These are phyloP conservation scores for Antitype chi DNA, from an alignment of 2,888 invertebrate species.

Conservation along the genomic window DNA sequence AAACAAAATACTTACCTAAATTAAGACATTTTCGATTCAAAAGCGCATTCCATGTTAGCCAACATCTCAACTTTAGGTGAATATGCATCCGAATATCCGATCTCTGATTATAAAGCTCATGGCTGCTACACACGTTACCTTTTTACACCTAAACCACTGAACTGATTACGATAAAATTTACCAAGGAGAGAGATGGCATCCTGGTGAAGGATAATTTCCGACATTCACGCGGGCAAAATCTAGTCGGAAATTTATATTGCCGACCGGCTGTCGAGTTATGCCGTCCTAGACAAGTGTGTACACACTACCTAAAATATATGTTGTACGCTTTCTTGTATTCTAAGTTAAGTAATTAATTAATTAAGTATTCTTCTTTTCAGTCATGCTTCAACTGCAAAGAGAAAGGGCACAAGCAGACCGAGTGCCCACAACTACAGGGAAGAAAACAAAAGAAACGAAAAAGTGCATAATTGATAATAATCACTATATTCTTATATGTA, in stretches of 20 bases:
- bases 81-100: no score
- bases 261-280: background rate
- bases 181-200: no score
- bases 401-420: constrained; percentile 89
- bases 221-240: no score
- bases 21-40: no score
- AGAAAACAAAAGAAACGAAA: constrained; percentile 80
- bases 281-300: background rate
- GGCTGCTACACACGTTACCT: no score
- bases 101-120: no score
- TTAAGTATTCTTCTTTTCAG: constrained; percentile 80
- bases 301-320: background rate
- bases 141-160: no score
- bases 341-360: background rate
- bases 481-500: constrained; percentile 70
- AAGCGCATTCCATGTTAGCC: no score
- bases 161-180: no score
- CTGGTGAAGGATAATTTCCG: no score
- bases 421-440: constrained; percentile 86
- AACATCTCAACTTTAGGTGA: no score
- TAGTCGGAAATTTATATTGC: background rate
- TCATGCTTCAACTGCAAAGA: constrained; percentile 91
- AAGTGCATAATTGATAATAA: constrained; percentile 70
- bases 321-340: background rate
- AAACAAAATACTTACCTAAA: no score